Evolutionary conservation across 2,888 invertebrate species (phyloP).

Genomic region (Theretra japonica): DNA sequence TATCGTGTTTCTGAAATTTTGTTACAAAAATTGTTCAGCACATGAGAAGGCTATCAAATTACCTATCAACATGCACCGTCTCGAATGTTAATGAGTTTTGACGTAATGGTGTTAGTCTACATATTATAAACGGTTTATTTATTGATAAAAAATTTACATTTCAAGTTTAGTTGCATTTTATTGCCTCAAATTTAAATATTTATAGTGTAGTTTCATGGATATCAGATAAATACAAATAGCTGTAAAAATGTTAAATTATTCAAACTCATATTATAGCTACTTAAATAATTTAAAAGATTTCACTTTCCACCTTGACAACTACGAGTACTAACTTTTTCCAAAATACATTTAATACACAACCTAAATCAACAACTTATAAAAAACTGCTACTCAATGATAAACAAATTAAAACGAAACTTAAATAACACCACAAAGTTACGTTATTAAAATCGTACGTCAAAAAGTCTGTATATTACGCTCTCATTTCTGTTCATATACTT

Average conservation of each 20-base stretch:
- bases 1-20: not conserved
- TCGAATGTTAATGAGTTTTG: not conserved
- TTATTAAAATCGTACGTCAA: not conserved
- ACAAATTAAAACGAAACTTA: not conserved
- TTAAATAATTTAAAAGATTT: no score
- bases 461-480: not conserved
- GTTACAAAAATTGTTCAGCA: not conserved
- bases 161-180: not conserved
- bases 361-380: no score
- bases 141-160: not conserved
- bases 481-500: not conserved
- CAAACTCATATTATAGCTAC: no score
- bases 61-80: conserved; percentile 18
- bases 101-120: conserved; percentile 6
- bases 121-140: not conserved
- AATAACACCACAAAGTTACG: not conserved
- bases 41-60: conserved; percentile 7
- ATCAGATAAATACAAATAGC: no score
- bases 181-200: no score
- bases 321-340: no score
- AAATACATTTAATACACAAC: no score
- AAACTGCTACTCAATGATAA: not conserved
- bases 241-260: no score
- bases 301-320: no score
- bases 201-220: no score